These are phyloP conservation scores for Escarpia spicata DNA, from an alignment of 2,888 invertebrate genomes.

Conservation along the genomic window DNA sequence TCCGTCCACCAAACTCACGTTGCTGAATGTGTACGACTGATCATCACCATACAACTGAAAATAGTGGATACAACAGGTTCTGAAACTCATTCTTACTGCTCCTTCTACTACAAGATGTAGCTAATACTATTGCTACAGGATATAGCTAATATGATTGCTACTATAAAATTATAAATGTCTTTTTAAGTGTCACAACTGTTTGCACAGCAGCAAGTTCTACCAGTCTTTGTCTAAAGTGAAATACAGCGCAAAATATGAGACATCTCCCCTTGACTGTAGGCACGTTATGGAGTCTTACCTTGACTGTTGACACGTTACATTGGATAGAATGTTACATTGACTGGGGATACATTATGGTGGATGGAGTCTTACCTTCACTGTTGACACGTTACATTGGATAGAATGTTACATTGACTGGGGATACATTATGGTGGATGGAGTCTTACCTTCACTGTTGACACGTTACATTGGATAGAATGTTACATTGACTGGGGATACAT, in stretches of 20 bases:
- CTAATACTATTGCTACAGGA: too few relatives aligned
- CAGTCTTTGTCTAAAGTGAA: not conserved
- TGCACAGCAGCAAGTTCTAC: not conserved
- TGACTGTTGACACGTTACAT: too few relatives aligned
- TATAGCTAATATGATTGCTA: not conserved
- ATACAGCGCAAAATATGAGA: not conserved
- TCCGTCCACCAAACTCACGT: constrained; percentile 25
- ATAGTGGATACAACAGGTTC: not conserved
- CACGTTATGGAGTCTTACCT: not conserved
- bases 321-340: too few relatives aligned
- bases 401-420: too few relatives aligned
- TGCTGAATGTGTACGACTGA: constrained; percentile 9
- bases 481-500: too few relatives aligned
- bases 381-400: too few relatives aligned
- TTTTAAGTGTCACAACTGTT: not conserved
- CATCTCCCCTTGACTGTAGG: not conserved
- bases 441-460: too few relatives aligned
- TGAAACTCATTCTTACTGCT: not conserved
- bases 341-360: too few relatives aligned
- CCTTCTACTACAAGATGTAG: not conserved
- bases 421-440: too few relatives aligned
- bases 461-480: too few relatives aligned
- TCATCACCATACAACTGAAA: not conserved
- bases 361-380: too few relatives aligned
- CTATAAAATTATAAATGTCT: not conserved